These are phyloP conservation scores for Smithornis capensis DNA, from an alignment of 2,113 vertebrate species.

Conservation along the genomic window DNA sequence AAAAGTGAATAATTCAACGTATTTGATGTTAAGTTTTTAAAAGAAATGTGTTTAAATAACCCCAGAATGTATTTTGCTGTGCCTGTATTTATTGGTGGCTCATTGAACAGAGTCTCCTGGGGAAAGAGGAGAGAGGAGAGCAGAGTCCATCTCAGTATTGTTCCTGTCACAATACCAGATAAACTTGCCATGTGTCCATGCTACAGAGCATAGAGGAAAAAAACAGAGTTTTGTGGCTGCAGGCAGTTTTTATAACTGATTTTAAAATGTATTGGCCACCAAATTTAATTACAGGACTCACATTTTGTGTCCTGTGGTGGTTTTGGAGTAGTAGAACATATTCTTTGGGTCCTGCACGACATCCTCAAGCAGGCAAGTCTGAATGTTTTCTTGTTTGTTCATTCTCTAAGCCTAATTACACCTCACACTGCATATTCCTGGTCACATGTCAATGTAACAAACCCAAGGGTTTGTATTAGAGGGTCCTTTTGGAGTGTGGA, in stretches of 20 bases:
- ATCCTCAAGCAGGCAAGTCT: neutral
- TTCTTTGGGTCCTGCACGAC: neutral
- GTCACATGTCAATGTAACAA: neutral
- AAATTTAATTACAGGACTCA: neutral
- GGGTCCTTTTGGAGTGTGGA: neutral
- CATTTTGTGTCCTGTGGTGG: neutral
- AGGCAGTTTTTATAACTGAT: neutral
- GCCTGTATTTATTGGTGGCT: neutral
- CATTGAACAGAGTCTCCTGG: neutral
- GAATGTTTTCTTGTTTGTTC: neutral
- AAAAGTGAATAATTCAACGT: neutral
- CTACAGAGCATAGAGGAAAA: neutral
- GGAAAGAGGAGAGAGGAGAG: neutral
- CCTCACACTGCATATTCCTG: neutral
- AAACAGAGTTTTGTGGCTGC: neutral
- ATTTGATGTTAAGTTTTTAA: accelerated
- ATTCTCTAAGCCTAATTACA: neutral
- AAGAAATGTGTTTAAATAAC: neutral
- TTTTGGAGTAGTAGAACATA: neutral
- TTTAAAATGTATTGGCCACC: neutral
- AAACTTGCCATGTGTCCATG: neutral
- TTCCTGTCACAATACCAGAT: neutral
- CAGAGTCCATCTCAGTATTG: neutral
- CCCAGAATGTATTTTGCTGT: neutral
- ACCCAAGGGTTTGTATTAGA: neutral